phyloP scores from a whole-genome alignment of 2,113 vertebrate genomes.

The Epinephelus lanceolatus region DNA sequence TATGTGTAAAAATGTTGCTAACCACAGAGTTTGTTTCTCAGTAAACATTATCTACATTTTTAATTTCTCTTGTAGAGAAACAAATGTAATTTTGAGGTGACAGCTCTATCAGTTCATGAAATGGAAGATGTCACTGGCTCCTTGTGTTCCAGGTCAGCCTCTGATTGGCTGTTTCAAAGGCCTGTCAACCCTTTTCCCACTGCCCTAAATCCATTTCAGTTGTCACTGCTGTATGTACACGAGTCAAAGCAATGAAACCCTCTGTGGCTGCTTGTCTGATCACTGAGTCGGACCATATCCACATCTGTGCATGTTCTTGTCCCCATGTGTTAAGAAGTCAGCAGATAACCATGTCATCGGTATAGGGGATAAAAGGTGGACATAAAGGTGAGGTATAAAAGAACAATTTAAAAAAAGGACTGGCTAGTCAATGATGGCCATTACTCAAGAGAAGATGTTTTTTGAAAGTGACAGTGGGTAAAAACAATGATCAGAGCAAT shows the following conservation, averaged over 20 bases:
- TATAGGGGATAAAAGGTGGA: constrained; percentile 1
- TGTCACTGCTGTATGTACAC: constrained; percentile 57
- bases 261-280: constrained; percentile 26
- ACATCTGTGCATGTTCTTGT: constrained; percentile 59
- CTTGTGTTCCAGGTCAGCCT: constrained; percentile 19
- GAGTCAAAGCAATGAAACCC: constrained; percentile 52
- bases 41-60: constrained; percentile 3
- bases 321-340: constrained; percentile 60
- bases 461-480: constrained; percentile 65
- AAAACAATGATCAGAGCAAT: constrained; percentile 76
- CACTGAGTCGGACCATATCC: constrained; percentile 31
- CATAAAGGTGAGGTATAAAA: constrained; percentile 53
- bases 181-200: constrained; percentile 54
- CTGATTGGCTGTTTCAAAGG: constrained; percentile 64
- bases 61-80: constrained; percentile 11
- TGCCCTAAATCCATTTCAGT: constrained; percentile 70
- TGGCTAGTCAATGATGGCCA: constrained; percentile 45
- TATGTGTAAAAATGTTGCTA: not conserved
- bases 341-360: constrained; percentile 45
- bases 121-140: constrained; percentile 27
- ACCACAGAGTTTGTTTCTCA: not conserved
- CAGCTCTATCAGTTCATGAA: not conserved
- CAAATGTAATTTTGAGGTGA: not conserved
- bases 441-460: constrained; percentile 47
- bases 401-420: constrained; percentile 37